phyloP scores from a whole-genome alignment of 2,888 invertebrate genomes.

The Hirtodrosophila cameraria region DNA sequence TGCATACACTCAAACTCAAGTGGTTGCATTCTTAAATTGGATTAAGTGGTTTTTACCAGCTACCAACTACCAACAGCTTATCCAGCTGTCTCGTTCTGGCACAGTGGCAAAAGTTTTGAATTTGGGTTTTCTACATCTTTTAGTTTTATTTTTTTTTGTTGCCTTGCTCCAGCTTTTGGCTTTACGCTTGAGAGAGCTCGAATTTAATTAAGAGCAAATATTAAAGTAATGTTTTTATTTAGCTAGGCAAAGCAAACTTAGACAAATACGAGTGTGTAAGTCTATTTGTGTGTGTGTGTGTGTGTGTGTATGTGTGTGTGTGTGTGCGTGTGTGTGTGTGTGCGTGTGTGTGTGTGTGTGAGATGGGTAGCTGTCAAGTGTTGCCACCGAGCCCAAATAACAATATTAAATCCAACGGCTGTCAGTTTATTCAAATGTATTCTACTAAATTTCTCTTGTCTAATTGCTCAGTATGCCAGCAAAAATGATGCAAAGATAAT shows the following conservation, averaged over 20 bases:
- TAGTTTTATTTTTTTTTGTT: constrained; percentile 25
- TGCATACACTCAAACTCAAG: constrained; percentile 56
- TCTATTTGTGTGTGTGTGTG: constrained; percentile 1
- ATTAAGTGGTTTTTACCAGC: constrained; percentile 72
- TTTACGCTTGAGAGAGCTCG: constrained; percentile 61
- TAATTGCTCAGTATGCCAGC: constrained; percentile 23
- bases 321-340: not conserved
- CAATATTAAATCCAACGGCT: constrained; percentile 19
- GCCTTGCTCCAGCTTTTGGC: constrained; percentile 46
- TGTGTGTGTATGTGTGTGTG: constrained; percentile 4
- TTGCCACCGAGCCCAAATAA: constrained; percentile 9
- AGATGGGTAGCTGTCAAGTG: constrained; percentile 10
- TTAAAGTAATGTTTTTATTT: constrained; percentile 67
- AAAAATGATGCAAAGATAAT: constrained; percentile 6
- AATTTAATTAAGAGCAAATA: constrained; percentile 77
- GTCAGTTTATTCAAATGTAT: constrained; percentile 30
- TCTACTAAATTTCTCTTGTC: constrained; percentile 13
- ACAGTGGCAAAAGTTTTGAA: constrained; percentile 26
- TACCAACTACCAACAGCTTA: constrained; percentile 23
- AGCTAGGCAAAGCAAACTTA: not conserved
- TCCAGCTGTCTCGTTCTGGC: constrained; percentile 8
- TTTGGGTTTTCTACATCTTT: constrained; percentile 20
- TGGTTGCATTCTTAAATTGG: constrained; percentile 80
- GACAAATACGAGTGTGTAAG: constrained; percentile 3
- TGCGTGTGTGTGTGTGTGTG: constrained; percentile 4